A percentile compares a stretch with the other conserved stretches of the same genome.
These are phyloP conservation scores for Bolinopsis microptera DNA, from an alignment of 37 sponge, comb jelly and placozoan genomes.

Conservation along the genomic window DNA sequence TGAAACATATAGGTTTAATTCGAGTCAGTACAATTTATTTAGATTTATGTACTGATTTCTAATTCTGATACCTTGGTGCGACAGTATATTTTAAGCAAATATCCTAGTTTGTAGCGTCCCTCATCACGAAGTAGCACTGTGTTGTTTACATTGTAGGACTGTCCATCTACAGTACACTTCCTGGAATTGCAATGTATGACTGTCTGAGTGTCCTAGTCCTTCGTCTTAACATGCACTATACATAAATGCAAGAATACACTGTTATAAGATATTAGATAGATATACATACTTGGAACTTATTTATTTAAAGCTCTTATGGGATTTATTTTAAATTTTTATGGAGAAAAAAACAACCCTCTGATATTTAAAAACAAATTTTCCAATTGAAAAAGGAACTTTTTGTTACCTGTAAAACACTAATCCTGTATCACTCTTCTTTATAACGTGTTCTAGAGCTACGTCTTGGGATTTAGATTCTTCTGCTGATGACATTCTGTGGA, in stretches of 20 bases:
- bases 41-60: no score
- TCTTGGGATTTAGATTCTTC: neutral
- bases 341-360: neutral
- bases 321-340: neutral
- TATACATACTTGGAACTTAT: no score
- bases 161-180: slow-evolving; percentile 40
- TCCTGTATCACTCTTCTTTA: slow-evolving; percentile 53
- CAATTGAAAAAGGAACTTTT: neutral
- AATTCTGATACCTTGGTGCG: neutral
- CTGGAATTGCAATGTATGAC: neutral
- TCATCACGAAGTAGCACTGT: neutral
- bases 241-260: no score
- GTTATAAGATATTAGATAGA: no score
- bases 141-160: neutral
- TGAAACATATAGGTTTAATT: no score
- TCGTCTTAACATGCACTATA: neutral
- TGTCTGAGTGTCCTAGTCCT: no score
- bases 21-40: neutral
- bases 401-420: slow-evolving; percentile 55
- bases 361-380: neutral
- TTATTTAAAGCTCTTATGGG: no score
- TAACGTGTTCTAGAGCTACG: neutral
- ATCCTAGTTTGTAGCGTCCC: neutral
- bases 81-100: slow-evolving; percentile 39
- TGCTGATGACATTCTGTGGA: no score